phyloP scores from a whole-genome alignment of 2,113 vertebrate genomes.

The Strix uralensis region DNA sequence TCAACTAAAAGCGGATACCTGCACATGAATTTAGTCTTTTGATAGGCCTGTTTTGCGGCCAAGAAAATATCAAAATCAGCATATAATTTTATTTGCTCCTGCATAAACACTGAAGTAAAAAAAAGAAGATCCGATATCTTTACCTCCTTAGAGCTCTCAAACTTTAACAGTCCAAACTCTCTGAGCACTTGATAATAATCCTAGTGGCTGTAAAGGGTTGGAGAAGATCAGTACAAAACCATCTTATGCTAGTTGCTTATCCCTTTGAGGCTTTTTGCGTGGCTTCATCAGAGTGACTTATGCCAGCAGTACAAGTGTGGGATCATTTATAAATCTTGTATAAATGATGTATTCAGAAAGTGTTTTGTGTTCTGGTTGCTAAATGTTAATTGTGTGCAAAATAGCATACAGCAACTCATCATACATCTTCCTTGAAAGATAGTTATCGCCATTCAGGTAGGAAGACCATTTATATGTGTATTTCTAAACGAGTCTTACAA shows the following conservation, averaged over 20 bases:
- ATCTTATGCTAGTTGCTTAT: conserved; percentile 5
- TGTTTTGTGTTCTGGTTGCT: conserved; percentile 17
- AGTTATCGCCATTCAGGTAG: not conserved
- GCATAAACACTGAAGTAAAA: not conserved
- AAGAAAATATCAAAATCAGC: not conserved
- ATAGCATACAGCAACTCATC: not conserved
- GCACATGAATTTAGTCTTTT: not conserved
- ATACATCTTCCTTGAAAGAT: conserved; percentile 5
- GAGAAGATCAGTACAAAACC: not conserved
- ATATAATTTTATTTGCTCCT: not conserved
- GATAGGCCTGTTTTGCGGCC: not conserved
- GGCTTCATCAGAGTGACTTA: not conserved
- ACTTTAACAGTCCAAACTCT: not conserved
- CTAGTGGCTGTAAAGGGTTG: not conserved
- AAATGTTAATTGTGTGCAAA: conserved; percentile 62
- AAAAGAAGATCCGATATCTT: not conserved
- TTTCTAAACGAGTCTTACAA: conserved; percentile 27
- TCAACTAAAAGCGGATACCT: not conserved
- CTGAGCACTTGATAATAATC: not conserved
- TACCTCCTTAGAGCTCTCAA: not conserved
- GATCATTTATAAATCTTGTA: conserved; percentile 48
- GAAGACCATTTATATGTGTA: not conserved
- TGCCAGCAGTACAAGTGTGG: not conserved
- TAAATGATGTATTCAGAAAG: conserved; percentile 43
- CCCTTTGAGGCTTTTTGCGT: not conserved